These are phyloP conservation scores for Thalassoma bifasciatum DNA, from an alignment of 2,113 vertebrate genomes.

Conservation along the genomic window DNA sequence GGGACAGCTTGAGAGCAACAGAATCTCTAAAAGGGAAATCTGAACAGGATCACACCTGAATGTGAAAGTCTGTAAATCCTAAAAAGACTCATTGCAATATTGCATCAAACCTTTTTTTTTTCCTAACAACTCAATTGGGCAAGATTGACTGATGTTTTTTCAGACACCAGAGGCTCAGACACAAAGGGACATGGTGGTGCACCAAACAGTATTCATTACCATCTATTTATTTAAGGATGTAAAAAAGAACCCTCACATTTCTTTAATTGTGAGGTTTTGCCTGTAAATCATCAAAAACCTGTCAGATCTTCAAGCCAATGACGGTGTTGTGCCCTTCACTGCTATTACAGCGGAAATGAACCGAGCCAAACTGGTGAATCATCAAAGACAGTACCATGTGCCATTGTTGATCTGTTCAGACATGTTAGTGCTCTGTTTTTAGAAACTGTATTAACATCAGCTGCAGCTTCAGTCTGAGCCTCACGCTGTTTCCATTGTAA, in stretches of 20 bases:
- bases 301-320: constrained; percentile 42
- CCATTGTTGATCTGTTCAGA: constrained; percentile 63
- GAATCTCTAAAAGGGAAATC: constrained; percentile 25
- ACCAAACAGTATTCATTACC: constrained; percentile 1
- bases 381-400: constrained; percentile 55
- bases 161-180: neutral
- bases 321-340: constrained; percentile 4
- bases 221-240: neutral
- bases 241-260: neutral
- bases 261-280: constrained; percentile 24
- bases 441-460: constrained; percentile 54
- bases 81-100: too few species aligned
- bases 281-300: constrained; percentile 39
- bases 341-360: constrained; percentile 46
- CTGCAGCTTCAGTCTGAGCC: constrained; percentile 39
- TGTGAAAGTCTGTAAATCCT: neutral
- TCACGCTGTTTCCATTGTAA: constrained; percentile 23
- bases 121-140: too few species aligned
- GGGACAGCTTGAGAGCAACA: constrained; percentile 9
- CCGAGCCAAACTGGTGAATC: constrained; percentile 61
- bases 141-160: neutral
- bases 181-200: neutral
- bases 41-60: constrained; percentile 37
- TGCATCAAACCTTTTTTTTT: too few species aligned
- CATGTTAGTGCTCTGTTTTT: constrained; percentile 59